A percentile compares a stretch with the other conserved stretches of the same genome.
Conservation (phyloP, 2,797 vertebrate species). For the Carcharodon carcharias region DNA sequence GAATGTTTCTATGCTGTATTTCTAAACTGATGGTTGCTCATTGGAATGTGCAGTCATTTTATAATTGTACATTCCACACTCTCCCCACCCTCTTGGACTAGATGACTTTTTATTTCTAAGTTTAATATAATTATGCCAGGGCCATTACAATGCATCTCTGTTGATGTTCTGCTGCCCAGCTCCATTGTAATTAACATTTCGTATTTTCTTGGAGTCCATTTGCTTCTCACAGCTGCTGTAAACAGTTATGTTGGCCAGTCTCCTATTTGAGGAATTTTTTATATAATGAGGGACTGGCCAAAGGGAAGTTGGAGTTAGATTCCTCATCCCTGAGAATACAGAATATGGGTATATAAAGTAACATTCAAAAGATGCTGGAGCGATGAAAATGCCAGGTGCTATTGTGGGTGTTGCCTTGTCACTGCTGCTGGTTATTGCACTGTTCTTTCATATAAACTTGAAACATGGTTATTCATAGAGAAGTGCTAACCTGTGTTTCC, state of each 20-base stretch:
- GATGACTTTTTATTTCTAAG: background rate
- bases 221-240: background rate
- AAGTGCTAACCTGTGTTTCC: background rate
- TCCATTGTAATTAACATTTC: background rate
- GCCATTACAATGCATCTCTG: background rate
- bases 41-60: background rate
- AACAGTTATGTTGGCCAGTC: background rate
- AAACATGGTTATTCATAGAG: background rate
- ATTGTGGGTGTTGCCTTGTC: background rate
- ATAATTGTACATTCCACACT: background rate
- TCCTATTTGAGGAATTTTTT: background rate
- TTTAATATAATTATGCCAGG: background rate
- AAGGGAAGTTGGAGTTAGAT: background rate
- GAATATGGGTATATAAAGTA: background rate
- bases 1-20: background rate
- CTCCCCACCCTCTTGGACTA: background rate
- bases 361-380: background rate
- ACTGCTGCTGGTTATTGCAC: background rate
- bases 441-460: background rate
- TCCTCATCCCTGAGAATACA: background rate
- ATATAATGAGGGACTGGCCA: background rate
- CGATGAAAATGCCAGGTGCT: background rate
- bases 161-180: background rate
- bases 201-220: background rate
- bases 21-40: background rate